These are phyloP conservation scores for Drosophila nr. medialis DNA, from an alignment of 2,888 invertebrate genomes.

Conservation along the genomic window DNA sequence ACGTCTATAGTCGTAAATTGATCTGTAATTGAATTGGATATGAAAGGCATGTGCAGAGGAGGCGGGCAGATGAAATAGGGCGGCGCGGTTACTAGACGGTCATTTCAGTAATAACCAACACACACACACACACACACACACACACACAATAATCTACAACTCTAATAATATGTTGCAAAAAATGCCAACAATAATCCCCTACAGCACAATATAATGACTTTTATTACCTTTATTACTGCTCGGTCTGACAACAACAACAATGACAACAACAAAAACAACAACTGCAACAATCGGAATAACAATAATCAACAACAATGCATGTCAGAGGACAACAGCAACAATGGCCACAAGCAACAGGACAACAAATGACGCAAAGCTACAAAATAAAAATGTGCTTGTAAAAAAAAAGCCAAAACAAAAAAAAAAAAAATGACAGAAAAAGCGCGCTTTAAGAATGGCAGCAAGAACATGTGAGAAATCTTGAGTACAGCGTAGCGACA, in stretches of 20 bases:
- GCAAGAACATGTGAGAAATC: slow-evolving; percentile 1
- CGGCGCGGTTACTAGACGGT: slow-evolving; percentile 6
- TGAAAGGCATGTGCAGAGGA: slow-evolving; percentile 23
- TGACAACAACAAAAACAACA: slow-evolving; percentile 44
- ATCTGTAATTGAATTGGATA: slow-evolving; percentile 68
- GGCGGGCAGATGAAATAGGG: neutral
- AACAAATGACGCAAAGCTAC: slow-evolving; percentile 41
- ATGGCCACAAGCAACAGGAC: slow-evolving; percentile 47
- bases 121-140: slow-evolving; percentile 21
- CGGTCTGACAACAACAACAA: slow-evolving; percentile 46
- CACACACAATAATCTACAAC: slow-evolving; percentile 13
- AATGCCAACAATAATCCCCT: slow-evolving; percentile 70
- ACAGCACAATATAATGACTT: slow-evolving; percentile 81
- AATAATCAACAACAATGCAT: slow-evolving; percentile 50
- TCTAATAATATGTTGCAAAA: slow-evolving; percentile 68
- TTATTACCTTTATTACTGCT: slow-evolving; percentile 77
- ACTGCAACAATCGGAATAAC: slow-evolving; percentile 27
- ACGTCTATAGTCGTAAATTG: slow-evolving; percentile 36
- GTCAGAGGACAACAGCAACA: slow-evolving; percentile 52
- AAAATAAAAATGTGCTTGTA: slow-evolving; percentile 8
- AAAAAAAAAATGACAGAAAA: neutral
- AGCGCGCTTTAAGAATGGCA: slow-evolving; percentile 2
- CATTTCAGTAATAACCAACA: slow-evolving; percentile 13
- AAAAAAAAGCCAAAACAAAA: neutral
- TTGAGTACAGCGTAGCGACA: neutral